Base-by-base conservation (phyloP, 2,888 invertebrate genomes). In the Aricia artaxerxes region DNA sequence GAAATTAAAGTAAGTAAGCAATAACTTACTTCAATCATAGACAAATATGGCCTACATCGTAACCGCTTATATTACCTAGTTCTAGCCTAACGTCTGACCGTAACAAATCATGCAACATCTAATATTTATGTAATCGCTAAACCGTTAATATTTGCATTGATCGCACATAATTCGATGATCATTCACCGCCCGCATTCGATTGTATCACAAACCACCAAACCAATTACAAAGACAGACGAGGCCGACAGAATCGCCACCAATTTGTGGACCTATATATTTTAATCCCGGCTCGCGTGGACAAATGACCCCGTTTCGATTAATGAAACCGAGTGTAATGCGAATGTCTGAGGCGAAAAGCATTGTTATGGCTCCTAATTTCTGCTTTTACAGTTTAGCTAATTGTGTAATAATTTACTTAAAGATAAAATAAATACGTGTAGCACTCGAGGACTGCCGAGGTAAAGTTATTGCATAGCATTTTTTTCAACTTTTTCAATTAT, bases 191-290 rank as follows among this genome's bases (percentile, higher is more conserved):
- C 60, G 78, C 76, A 75, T 78, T 57, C 44, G 78, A 78, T 76
- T 78, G 78, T 80, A 80, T 78, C 79, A 40, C 78, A 40, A 73
- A 24, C 78, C 79, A 78, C 79, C 73, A 72, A 80, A 80, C 79
- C 80, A 79, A 81, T 81, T 81, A 81, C 80, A 80, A 75, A 79
- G 81, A 81, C 79, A 87, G 91, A 92, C 92, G 90, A 92, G 85
- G 87, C 86, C 85, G 87, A 86, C 88, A 86, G 88, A 89, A 90
- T 90, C 86, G 88, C 86, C 87, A 87, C 86, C 90, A 91, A 92
- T 92, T 92, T 91, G 89, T 89, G 88, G 87, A 83, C 86, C 88
- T 86, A 91, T 91, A 91, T 90, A 92, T 91, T 92, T 92, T 90
- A 92, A 92, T 91, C 90, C 89, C 87, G 84, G 88, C 89, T 78